These are phyloP conservation scores for Passer montanus DNA, from an alignment of 2,113 vertebrate genomes.

Conservation along the genomic window DNA sequence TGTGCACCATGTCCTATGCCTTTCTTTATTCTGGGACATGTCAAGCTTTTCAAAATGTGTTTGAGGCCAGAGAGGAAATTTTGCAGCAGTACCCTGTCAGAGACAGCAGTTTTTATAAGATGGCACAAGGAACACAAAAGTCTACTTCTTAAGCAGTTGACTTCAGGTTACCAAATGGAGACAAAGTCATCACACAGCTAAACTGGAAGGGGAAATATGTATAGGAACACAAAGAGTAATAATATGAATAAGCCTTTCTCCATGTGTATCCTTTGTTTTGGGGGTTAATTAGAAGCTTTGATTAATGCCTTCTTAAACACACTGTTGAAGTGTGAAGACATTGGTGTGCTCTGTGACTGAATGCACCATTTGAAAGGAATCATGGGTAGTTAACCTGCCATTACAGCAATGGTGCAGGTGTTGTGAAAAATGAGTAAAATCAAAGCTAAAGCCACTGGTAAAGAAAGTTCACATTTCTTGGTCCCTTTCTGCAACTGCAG, in stretches of 20 bases:
- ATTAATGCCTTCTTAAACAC: not conserved
- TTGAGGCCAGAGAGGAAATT: not conserved
- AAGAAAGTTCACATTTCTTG: not conserved
- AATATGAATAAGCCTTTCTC: not conserved
- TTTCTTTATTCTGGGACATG: not conserved
- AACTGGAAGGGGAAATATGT: not conserved
- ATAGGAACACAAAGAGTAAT: not conserved
- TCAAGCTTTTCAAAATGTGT: not conserved
- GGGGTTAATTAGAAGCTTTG: not conserved
- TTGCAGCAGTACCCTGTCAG: not conserved
- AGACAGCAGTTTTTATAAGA: not conserved
- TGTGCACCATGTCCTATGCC: not conserved
- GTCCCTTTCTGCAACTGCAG: accelerated
- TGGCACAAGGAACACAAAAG: not conserved
- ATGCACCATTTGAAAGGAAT: not conserved
- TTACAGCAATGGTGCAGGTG: not conserved
- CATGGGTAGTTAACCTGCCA: not conserved
- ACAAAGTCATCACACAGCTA: not conserved
- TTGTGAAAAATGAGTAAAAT: not conserved
- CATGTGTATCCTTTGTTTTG: not conserved
- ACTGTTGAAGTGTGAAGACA: not conserved
- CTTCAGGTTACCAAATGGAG: not conserved
- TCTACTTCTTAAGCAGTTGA: not conserved
- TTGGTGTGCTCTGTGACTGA: not conserved
- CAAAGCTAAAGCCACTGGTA: not conserved